A percentile compares a stretch with the other conserved stretches of the same genome.
Conservation (phyloP, 2,797 vertebrate genomes). For the Karalla daura region DNA sequence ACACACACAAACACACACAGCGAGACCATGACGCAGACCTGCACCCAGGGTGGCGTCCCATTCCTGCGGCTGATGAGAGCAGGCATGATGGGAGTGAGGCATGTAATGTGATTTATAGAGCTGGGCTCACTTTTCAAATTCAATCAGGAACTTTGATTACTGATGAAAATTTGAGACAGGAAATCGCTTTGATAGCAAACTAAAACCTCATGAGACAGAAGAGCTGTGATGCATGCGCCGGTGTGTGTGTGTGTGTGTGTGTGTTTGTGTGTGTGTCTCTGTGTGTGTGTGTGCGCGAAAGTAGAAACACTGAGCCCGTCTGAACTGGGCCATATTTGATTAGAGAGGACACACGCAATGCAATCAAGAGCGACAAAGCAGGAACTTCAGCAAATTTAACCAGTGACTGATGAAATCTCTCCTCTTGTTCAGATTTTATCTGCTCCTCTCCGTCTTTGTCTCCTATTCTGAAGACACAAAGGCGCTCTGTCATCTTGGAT, state of each 20-base stretch:
- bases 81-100: slow-evolving; percentile 76
- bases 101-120: slow-evolving; percentile 85
- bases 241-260: slow-evolving; percentile 27
- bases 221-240: slow-evolving; percentile 50
- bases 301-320: slow-evolving; percentile 45
- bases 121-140: slow-evolving; percentile 82
- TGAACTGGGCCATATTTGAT: slow-evolving; percentile 70
- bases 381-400: slow-evolving; percentile 58
- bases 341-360: slow-evolving; percentile 60
- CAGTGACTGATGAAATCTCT: slow-evolving; percentile 45
- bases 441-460: slow-evolving; percentile 15
- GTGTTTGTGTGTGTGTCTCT: slow-evolving; percentile 43
- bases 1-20: slow-evolving; percentile 38
- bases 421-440: slow-evolving; percentile 47
- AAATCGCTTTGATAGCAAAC: slow-evolving; percentile 84
- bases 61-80: slow-evolving; percentile 75
- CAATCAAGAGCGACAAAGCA: slow-evolving; percentile 63
- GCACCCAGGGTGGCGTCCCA: slow-evolving; percentile 67
- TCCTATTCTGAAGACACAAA: slow-evolving; percentile 1
- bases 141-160: slow-evolving; percentile 86
- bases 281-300: slow-evolving; percentile 26
- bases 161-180: slow-evolving; percentile 84
- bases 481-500: no score
- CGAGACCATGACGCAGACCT: slow-evolving; percentile 38
- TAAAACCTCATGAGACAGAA: slow-evolving; percentile 78